A percentile compares a stretch with the other conserved stretches of the same genome.
These are phyloP conservation scores for Theristicus caerulescens DNA, from an alignment of 2,113 vertebrate genomes.

Conservation along the genomic window DNA sequence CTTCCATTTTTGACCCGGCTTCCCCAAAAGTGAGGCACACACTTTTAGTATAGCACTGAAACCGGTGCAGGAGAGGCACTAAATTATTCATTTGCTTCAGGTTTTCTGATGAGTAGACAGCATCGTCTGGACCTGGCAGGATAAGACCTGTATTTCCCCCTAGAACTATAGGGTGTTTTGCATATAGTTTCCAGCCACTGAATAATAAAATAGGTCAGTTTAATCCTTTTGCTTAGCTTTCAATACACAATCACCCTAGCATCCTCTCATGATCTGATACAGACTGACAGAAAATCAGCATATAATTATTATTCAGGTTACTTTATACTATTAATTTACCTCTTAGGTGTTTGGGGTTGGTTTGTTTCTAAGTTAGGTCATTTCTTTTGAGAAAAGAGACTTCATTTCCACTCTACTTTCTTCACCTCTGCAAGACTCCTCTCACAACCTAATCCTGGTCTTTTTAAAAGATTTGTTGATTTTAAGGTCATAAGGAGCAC, in stretches of 20 bases:
- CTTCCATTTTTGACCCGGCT: fast-evolving
- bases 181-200: neutral
- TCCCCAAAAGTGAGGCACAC: neutral
- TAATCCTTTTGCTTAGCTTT: neutral
- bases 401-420: neutral
- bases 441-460: neutral
- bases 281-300: neutral
- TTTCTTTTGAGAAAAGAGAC: neutral
- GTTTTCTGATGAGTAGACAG: neutral
- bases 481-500: neutral
- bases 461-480: neutral
- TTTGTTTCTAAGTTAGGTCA: neutral
- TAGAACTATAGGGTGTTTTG: neutral
- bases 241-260: neutral
- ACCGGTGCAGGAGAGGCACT: neutral
- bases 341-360: neutral
- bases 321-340: neutral
- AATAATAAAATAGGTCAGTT: neutral
- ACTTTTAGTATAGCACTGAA: neutral
- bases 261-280: neutral
- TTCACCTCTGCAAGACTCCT: neutral
- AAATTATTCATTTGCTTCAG: neutral
- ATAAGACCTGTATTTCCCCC: neutral
- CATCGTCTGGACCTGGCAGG: neutral
- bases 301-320: neutral